Evolutionary conservation across 2,113 vertebrate species (phyloP).

Genomic region (Thamnophis sirtalis): DNA sequence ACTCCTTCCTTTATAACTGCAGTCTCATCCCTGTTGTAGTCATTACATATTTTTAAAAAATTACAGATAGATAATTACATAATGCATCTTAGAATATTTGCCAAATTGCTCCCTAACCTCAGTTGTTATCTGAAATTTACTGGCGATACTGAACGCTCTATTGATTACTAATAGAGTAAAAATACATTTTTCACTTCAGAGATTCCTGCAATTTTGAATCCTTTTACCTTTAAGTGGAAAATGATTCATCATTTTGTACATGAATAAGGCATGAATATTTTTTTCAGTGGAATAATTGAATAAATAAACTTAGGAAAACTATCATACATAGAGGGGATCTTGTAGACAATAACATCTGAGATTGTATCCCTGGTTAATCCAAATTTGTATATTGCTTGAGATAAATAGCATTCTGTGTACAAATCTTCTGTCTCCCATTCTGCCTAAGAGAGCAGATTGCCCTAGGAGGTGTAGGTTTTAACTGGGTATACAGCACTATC

Average conservation of each 20-base stretch:
- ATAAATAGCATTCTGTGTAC: neutral
- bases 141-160: slow-evolving; percentile 25
- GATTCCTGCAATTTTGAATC: neutral
- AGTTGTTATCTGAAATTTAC: neutral
- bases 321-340: neutral
- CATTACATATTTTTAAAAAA: neutral
- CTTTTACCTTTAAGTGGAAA: neutral
- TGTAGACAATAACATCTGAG: neutral
- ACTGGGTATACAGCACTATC: neutral
- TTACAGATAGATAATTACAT: neutral
- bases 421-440: neutral
- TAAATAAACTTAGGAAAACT: neutral
- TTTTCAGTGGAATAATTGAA: neutral
- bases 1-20: neutral
- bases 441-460: neutral
- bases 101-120: neutral
- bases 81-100: slow-evolving; percentile 14
- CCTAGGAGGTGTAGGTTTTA: neutral
- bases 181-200: neutral
- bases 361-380: neutral
- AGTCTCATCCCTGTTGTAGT: neutral
- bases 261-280: neutral
- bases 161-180: slow-evolving; percentile 27
- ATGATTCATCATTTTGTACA: neutral
- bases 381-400: neutral